These are phyloP conservation scores for Chloropsis cyanopogon DNA, from an alignment of 2,113 vertebrate species.

Conservation along the genomic window DNA sequence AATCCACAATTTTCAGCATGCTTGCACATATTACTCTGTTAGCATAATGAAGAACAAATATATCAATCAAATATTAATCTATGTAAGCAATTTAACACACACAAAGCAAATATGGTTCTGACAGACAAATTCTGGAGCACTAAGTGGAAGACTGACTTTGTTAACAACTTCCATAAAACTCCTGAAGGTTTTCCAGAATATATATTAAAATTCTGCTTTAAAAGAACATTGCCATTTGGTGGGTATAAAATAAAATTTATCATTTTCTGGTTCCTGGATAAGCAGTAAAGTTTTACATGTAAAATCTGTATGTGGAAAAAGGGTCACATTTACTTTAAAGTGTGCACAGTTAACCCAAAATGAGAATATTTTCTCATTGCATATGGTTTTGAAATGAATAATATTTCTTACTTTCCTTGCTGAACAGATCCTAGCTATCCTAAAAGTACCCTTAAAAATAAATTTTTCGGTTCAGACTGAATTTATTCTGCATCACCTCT, in stretches of 20 bases:
- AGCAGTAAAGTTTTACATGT: neutral
- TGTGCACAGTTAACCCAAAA: neutral
- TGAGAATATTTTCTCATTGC: neutral
- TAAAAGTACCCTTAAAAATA: neutral
- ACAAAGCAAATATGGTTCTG: neutral
- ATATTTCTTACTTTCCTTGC: neutral
- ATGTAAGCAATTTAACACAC: neutral
- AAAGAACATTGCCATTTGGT: neutral
- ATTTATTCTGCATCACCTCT: neutral
- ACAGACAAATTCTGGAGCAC: neutral
- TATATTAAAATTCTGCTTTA: neutral
- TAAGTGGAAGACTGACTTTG: neutral
- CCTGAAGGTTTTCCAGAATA: neutral
- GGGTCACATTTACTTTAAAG: neutral
- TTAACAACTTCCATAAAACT: neutral
- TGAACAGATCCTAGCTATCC: neutral
- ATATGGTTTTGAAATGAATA: neutral
- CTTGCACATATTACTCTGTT: slow-evolving; percentile 51
- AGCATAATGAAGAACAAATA: slow-evolving; percentile 8
- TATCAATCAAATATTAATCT: neutral
- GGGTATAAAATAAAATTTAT: neutral
- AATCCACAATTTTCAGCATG: slow-evolving; percentile 40
- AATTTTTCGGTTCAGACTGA: neutral
- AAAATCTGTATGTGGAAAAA: neutral
- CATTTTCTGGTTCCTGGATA: neutral